phyloP scores from a whole-genome alignment of 2,113 vertebrate species.

The Mustela lutreola region DNA sequence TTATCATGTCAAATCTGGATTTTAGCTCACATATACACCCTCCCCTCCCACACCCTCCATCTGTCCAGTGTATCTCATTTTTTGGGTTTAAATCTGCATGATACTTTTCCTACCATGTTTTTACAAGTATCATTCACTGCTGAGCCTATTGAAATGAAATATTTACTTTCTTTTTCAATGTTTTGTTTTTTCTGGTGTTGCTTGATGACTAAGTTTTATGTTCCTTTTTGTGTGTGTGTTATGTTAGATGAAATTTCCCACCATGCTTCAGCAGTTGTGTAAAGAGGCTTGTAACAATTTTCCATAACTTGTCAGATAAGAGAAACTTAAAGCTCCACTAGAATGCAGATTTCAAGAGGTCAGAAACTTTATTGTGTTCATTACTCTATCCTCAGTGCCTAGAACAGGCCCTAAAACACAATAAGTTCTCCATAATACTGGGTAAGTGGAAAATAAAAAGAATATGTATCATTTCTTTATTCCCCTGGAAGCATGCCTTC shows the following conservation, averaged over 20 bases:
- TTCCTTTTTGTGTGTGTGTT: slow-evolving; percentile 9
- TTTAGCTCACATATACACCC: neutral
- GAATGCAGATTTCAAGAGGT: slow-evolving; percentile 42
- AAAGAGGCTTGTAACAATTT: slow-evolving; percentile 36
- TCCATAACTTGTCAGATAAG: slow-evolving; percentile 4
- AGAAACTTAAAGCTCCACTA: neutral
- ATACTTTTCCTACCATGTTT: neutral
- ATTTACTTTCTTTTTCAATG: slow-evolving; percentile 10
- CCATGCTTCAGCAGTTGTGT: neutral
- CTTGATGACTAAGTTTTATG: neutral
- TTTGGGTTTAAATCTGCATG: neutral
- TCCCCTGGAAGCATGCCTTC: neutral
- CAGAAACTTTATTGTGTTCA: slow-evolving; percentile 9
- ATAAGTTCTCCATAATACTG: neutral
- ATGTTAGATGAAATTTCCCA: neutral
- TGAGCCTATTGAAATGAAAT: neutral
- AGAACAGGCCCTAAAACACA: neutral
- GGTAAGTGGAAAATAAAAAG: neutral
- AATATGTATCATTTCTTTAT: slow-evolving; percentile 1
- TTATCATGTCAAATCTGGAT: neutral
- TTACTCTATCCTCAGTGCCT: neutral
- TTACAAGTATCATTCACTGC: neutral
- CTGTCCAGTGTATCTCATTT: neutral
- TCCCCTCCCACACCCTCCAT: neutral
- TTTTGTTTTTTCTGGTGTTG: neutral